Conservation (phyloP, 35 echinoderm and acorn worm species). For the Lytechinus variegatus region DNA sequence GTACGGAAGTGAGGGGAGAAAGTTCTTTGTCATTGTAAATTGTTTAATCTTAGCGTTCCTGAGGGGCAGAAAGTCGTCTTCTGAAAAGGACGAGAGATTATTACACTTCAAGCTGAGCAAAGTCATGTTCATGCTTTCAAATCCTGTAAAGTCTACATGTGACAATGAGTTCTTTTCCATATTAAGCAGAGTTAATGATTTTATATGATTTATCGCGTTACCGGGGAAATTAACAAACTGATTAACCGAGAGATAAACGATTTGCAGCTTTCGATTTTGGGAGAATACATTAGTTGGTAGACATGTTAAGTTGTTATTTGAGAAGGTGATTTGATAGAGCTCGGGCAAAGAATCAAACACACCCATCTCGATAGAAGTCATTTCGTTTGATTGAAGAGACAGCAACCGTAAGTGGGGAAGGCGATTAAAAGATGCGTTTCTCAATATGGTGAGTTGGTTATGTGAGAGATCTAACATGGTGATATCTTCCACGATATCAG, state of each 20-base stretch:
- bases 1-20: not conserved
- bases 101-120: not conserved
- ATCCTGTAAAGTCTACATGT: not conserved
- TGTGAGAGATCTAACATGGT: not conserved
- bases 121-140: not conserved
- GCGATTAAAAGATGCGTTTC: not conserved
- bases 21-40: not conserved
- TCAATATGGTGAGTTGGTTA: not conserved
- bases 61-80: not conserved
- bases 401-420: not conserved
- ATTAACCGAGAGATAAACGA: not conserved
- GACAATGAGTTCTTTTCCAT: not conserved
- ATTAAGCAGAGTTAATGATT: not conserved
- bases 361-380: not conserved
- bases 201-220: not conserved
- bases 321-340: not conserved
- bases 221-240: not conserved
- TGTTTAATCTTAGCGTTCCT: not conserved
- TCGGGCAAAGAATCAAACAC: not conserved
- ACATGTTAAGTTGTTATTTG: constrained; percentile 2
- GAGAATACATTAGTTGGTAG: not conserved
- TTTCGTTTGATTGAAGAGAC: not conserved
- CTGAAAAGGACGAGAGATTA: not conserved
- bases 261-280: not conserved
- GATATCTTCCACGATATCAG: not conserved